These are phyloP conservation scores for Champsocephalus gunnari DNA, from an alignment of 2,797 vertebrate genomes.

Conservation along the genomic window DNA sequence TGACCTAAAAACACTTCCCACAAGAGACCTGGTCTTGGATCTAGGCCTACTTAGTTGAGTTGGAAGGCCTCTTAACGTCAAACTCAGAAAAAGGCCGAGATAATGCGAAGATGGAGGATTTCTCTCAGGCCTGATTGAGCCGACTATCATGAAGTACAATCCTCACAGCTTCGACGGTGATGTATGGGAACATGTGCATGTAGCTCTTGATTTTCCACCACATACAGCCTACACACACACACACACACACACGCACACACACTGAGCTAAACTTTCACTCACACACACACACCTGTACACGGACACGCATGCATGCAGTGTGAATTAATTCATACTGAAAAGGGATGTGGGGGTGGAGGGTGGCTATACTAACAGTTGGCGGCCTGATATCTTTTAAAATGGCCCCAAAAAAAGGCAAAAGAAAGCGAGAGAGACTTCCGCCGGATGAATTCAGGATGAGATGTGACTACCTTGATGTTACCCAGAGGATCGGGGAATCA, in stretches of 20 bases:
- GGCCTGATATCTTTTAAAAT: slow-evolving; percentile 68
- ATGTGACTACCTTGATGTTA: slow-evolving; percentile 49
- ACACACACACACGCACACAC: slow-evolving; percentile 11
- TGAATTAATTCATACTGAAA: slow-evolving; percentile 70
- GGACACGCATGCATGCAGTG: slow-evolving; percentile 53
- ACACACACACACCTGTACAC: slow-evolving; percentile 63
- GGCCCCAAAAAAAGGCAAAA: slow-evolving; percentile 29
- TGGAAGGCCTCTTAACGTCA: slow-evolving; percentile 75
- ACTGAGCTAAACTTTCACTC: slow-evolving; percentile 56
- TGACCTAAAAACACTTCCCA: slow-evolving; percentile 75
- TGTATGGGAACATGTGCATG: slow-evolving; percentile 55
- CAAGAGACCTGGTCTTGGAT: slow-evolving; percentile 68
- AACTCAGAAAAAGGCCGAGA: slow-evolving; percentile 61
- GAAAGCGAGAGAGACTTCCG: slow-evolving; percentile 28
- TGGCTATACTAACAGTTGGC: slow-evolving; percentile 64
- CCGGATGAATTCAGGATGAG: slow-evolving; percentile 49
- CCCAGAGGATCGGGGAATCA: slow-evolving; percentile 40
- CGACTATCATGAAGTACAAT: slow-evolving; percentile 52
- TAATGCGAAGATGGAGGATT: slow-evolving; percentile 62
- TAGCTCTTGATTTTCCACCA: slow-evolving; percentile 46
- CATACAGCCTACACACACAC: slow-evolving; percentile 30
- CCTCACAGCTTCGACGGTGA: slow-evolving; percentile 67
- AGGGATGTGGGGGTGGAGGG: slow-evolving; percentile 62
- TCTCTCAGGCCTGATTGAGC: slow-evolving; percentile 38
- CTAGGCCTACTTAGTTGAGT: slow-evolving; percentile 73